A percentile compares a stretch with the other conserved stretches of the same genome.
Evolutionary conservation across 2,888 invertebrate species (phyloP).

Genomic region (Phaonia tiefii): DNA sequence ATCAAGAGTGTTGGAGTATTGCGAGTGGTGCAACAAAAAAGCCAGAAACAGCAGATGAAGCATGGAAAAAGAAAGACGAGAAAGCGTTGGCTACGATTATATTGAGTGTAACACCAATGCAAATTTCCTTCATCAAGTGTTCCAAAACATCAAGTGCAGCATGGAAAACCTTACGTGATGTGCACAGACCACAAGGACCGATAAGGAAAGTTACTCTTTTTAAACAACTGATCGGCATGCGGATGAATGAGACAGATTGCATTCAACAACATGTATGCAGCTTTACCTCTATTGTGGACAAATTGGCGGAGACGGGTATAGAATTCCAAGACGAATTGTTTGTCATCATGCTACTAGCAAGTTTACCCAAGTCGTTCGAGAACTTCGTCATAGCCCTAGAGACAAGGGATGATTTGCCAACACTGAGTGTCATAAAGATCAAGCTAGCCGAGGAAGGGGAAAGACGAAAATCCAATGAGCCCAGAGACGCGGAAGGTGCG

Average conservation of each 20-base stretch:
- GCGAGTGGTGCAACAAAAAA: constrained; percentile 3
- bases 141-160: constrained; percentile 46
- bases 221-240: constrained; percentile 44
- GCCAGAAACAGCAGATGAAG: no score
- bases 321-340: constrained; percentile 55
- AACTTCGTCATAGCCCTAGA: constrained; percentile 60
- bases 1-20: constrained; percentile 58
- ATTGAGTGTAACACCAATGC: constrained; percentile 41
- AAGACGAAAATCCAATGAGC: constrained; percentile 36
- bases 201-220: constrained; percentile 58
- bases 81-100: constrained; percentile 52
- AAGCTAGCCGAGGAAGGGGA: constrained; percentile 60
- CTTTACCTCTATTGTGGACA: constrained; percentile 35
- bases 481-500: constrained; percentile 24
- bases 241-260: constrained; percentile 34
- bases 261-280: constrained; percentile 36
- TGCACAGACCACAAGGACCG: constrained; percentile 52
- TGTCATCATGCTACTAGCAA: constrained; percentile 55
- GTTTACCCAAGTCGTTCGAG: constrained; percentile 59
- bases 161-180: constrained; percentile 44
- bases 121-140: constrained; percentile 46
- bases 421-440: constrained; percentile 45
- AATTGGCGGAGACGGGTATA: constrained; percentile 54
- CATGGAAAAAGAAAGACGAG: no score
- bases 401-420: constrained; percentile 54